These are phyloP conservation scores for Schizopygopsis malacanthus DNA, from an alignment of 2,797 vertebrate genomes.

Conservation along the genomic window DNA sequence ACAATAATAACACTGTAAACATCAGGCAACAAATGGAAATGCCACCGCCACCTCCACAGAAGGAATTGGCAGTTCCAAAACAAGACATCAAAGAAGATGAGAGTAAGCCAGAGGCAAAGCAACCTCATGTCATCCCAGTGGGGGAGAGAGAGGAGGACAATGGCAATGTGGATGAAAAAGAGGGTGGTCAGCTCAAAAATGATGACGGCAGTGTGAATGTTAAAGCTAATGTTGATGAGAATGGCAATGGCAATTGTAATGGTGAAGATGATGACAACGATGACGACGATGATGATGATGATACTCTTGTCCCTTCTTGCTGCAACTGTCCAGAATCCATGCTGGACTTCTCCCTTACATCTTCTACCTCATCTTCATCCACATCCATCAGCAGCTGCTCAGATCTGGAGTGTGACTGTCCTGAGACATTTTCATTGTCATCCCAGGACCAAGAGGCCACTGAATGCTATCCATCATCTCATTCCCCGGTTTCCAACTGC, in stretches of 20 bases:
- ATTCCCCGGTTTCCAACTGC: constrained; percentile 63
- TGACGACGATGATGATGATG: constrained; percentile 77
- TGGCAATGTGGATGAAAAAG: constrained; percentile 66
- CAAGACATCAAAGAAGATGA: constrained; percentile 48
- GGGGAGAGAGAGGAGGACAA: constrained; percentile 65
- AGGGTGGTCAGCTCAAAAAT: constrained; percentile 71
- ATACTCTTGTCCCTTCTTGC: constrained; percentile 81
- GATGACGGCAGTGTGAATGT: constrained; percentile 70
- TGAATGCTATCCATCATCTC: constrained; percentile 65
- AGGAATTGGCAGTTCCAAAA: constrained; percentile 63
- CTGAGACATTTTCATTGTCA: constrained; percentile 79
- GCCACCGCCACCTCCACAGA: constrained; percentile 65
- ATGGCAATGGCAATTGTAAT: constrained; percentile 64
- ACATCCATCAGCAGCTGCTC: constrained; percentile 96
- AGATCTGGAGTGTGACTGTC: constrained; percentile 89
- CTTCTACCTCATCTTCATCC: constrained; percentile 86
- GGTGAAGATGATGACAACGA: constrained; percentile 55
- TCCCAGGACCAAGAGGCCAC: constrained; percentile 68
- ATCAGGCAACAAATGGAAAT: constrained; percentile 78
- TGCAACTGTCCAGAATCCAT: constrained; percentile 81
- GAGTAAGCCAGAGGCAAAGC: constrained; percentile 61
- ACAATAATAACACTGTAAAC: constrained; percentile 82
- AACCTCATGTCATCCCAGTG: constrained; percentile 41
- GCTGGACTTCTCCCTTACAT: constrained; percentile 80
- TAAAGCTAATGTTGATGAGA: constrained; percentile 65